A percentile compares a stretch with the other conserved stretches of the same genome.
Evolutionary conservation across 2,113 vertebrate genomes (phyloP).

Genomic region (Leptobrachium leishanense): DNA sequence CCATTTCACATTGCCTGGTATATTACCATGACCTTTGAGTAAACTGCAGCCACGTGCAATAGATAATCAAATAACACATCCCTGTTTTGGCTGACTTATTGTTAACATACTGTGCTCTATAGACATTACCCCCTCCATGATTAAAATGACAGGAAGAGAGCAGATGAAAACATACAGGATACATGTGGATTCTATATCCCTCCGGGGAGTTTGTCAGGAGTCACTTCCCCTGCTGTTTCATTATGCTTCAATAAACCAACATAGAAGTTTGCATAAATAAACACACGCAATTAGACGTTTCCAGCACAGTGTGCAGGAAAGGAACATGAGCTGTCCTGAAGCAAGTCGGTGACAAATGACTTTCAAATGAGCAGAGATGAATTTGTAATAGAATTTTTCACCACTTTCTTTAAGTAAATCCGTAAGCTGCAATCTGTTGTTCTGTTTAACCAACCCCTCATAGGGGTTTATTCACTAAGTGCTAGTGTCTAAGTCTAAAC

Average conservation of each 20-base stretch:
- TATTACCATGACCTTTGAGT: no score
- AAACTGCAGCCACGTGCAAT: no score
- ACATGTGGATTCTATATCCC: background rate
- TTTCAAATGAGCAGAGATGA: background rate
- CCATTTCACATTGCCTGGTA: no score
- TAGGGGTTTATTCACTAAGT: no score
- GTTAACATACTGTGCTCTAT: no score
- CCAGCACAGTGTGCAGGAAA: background rate
- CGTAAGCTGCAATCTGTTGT: background rate
- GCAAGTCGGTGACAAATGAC: background rate
- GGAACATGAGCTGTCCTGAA: background rate
- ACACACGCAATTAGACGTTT: background rate
- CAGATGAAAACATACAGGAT: background rate
- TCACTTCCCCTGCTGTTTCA: background rate
- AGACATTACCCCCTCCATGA: no score
- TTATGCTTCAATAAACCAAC: conserved; percentile 3
- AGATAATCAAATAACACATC: no score
- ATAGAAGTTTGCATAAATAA: background rate
- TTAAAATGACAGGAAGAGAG: background rate
- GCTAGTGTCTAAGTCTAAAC: no score
- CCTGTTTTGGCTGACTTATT: no score
- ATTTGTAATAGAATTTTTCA: background rate
- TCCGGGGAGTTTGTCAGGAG: background rate
- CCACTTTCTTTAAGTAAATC: background rate
- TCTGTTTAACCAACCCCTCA: background rate